Percentiles rank a stretch among this genome's conserved stretches.
Conservation (phyloP, 2,113 vertebrate genomes). For the Dipodomys ordii region DNA sequence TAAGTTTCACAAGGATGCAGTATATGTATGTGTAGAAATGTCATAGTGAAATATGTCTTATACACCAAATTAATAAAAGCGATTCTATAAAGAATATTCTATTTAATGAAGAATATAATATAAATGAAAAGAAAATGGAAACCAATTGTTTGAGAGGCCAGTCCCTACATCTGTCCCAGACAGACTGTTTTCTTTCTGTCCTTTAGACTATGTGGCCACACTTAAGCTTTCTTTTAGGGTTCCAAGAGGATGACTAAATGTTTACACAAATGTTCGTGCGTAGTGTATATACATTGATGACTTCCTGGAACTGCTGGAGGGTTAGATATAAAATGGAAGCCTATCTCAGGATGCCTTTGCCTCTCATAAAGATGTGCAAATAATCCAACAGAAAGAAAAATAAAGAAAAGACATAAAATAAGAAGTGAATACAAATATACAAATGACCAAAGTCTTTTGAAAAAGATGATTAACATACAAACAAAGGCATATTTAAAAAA, state of each 20-base stretch:
- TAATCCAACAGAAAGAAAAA: neutral
- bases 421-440: neutral
- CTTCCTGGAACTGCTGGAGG: neutral
- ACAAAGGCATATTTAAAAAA: neutral
- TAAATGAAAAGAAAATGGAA: too few relatives aligned
- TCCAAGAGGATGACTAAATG: neutral
- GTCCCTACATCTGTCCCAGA: neutral
- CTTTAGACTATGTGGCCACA: neutral
- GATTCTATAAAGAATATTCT: too few relatives aligned
- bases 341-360: neutral
- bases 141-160: neutral
- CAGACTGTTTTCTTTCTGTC: neutral
- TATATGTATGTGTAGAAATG: too few relatives aligned
- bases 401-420: neutral
- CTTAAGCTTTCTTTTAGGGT: neutral
- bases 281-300: neutral
- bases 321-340: neutral
- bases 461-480: neutral
- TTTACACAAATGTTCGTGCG: neutral
- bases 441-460: conserved; percentile 5
- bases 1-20: too few relatives aligned
- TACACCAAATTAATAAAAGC: too few relatives aligned
- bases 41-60: too few relatives aligned
- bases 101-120: too few relatives aligned
- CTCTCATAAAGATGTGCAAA: conserved; percentile 1